Evolutionary conservation across 2,888 invertebrate species (phyloP).

Genomic region (Drosophila mimetica): DNA sequence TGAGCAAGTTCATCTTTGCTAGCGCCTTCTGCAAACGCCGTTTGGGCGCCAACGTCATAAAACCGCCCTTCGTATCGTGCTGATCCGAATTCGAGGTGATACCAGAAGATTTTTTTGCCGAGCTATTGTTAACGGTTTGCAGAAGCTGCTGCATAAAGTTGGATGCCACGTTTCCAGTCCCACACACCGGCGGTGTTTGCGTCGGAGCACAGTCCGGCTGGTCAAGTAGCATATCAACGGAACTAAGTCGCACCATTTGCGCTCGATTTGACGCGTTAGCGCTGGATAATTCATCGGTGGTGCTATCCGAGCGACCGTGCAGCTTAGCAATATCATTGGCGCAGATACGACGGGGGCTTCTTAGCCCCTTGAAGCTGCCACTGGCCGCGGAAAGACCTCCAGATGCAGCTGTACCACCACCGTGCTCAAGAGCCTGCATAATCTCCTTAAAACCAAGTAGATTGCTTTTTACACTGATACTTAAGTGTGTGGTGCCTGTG

Average conservation of each 20-base stretch:
- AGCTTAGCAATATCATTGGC: slow-evolving; percentile 88
- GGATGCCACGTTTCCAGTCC: slow-evolving; percentile 74
- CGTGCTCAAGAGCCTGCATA: slow-evolving; percentile 84
- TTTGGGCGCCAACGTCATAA: slow-evolving; percentile 94
- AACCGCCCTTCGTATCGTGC: slow-evolving; percentile 86
- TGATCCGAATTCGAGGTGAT: slow-evolving; percentile 17
- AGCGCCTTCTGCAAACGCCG: slow-evolving; percentile 92
- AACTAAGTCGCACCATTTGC: slow-evolving; percentile 87
- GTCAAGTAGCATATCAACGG: slow-evolving; percentile 87
- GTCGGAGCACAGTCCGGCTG: slow-evolving; percentile 84
- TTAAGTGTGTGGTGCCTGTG: slow-evolving; percentile 96
- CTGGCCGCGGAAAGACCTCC: slow-evolving; percentile 32
- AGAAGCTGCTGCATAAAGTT: slow-evolving; percentile 86
- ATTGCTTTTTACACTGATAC: slow-evolving; percentile 98
- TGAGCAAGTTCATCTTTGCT: slow-evolving; percentile 93
- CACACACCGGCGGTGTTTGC: slow-evolving; percentile 57
- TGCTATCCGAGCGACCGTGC: slow-evolving; percentile 84
- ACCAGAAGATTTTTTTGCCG: slow-evolving; percentile 67
- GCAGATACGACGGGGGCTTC: slow-evolving; percentile 82
- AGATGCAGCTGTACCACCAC: slow-evolving; percentile 69
- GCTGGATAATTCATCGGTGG: slow-evolving; percentile 67
- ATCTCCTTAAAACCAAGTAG: slow-evolving; percentile 92
- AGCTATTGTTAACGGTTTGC: slow-evolving; percentile 79
- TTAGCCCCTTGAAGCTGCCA: slow-evolving; percentile 69
- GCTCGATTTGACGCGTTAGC: slow-evolving; percentile 60